Conservation (phyloP, 2,113 vertebrate genomes). For the Melozone crissalis region DNA sequence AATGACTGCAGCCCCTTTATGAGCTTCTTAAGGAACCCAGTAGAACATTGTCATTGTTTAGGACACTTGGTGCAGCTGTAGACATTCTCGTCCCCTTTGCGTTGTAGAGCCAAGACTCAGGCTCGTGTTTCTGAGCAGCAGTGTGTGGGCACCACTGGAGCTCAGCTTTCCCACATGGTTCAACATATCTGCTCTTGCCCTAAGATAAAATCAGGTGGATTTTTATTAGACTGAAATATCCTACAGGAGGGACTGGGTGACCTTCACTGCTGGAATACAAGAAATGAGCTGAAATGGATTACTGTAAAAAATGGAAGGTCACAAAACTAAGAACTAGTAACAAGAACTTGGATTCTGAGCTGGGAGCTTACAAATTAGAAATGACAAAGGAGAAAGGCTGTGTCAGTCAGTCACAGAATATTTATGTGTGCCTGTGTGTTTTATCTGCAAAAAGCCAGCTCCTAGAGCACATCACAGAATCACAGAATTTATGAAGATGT, state of each 20-base stretch:
- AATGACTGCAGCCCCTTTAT: not conserved
- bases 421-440: not conserved
- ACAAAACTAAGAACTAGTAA: not conserved
- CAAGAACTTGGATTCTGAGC: constrained; percentile 7
- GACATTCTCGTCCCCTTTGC: not conserved
- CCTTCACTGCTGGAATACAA: not conserved
- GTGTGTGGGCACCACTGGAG: not conserved
- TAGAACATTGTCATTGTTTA: not conserved
- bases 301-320: not conserved
- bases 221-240: not conserved
- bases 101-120: not conserved
- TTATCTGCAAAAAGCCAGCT: not conserved
- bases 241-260: not conserved
- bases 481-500: not conserved
- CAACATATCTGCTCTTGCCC: not conserved
- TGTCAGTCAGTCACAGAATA: constrained; percentile 13
- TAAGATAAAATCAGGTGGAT: not conserved
- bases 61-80: not conserved
- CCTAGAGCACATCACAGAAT: not conserved
- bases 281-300: constrained; percentile 8
- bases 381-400: not conserved
- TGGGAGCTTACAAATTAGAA: constrained; percentile 9
- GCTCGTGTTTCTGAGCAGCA: not conserved
- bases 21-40: not conserved
- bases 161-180: not conserved